Evolutionary conservation across 2,113 vertebrate genomes (phyloP).

Genomic region (Jaculus jaculus): DNA sequence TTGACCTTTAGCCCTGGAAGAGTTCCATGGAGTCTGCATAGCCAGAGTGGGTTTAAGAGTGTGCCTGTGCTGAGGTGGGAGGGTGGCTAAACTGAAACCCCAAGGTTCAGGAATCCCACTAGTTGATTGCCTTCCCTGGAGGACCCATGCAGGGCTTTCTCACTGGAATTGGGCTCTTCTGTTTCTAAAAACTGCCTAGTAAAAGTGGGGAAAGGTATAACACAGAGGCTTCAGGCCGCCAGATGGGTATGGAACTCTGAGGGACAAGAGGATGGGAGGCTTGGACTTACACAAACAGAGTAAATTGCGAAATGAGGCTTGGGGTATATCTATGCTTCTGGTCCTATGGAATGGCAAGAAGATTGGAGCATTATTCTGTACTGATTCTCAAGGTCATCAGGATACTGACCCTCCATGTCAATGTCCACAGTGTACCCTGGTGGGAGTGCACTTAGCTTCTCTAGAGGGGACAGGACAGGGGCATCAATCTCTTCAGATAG

Average conservation of each 20-base stretch:
- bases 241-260: not conserved
- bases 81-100: not conserved
- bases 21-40: not conserved
- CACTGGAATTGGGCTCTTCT: not conserved
- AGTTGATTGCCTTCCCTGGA: not conserved
- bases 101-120: not conserved
- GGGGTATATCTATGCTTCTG: rapidly evolving
- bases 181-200: not conserved
- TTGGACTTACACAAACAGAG: not conserved
- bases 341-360: too few relatives aligned
- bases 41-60: not conserved
- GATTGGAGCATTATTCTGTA: not conserved
- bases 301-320: not conserved
- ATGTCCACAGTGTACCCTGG: not conserved
- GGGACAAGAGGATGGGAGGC: not conserved
- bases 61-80: not conserved
- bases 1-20: slow-evolving; percentile 29
- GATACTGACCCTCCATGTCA: rapidly evolving
- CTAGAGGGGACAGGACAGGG: not conserved
- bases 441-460: not conserved
- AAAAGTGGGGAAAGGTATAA: not conserved
- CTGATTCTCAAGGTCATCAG: not conserved
- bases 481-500: not conserved
- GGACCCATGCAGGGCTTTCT: not conserved
- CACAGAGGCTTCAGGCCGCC: not conserved